Evolutionary conservation across 2,888 invertebrate genomes (phyloP), one percentile per base, ranked within the genome.

Genomic region (Drosophila mimetica): DNA sequence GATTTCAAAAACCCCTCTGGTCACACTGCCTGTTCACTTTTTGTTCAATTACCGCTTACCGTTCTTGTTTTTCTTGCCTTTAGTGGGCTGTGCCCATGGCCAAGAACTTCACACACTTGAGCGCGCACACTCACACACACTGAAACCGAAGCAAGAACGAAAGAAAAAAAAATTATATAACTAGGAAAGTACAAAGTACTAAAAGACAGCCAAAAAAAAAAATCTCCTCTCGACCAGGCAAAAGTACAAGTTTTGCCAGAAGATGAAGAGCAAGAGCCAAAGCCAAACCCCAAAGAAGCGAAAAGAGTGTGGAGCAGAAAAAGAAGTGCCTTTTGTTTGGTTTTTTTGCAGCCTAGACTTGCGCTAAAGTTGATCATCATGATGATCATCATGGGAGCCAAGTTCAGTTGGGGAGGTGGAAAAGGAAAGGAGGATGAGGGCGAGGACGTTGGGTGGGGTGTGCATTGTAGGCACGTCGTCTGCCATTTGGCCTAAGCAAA

Each of bases 401-500:
- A 41, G 58, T 60, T 48, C 58, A 54, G 30, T 30, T 52, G 18
- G n/a, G 11, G 28, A 53, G 20, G 37, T 8, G 25, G 46, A 22
- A 16, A n/a, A 16, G 30, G 37, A 39, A 18, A 18, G 54, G 25
- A 28, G 16, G 42, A n/a, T 34, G 25, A 25, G 66, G 32, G 37
- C 13, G 44, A 37, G 67, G 44, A 52, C 41, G 50, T 34, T 54
- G 65, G 54, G 57, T 79, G 74, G 84, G 76, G 60, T 83, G 60
- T 83, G 86, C 76, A 75, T 84, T 83, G 86, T 79, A 79, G 86
- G 57, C 42, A 66, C 51, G 42, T 58, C 54, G 66, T 59, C 61
- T 74, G 84, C 83, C 81, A 85, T 84, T 85, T 85, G 87, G 73
- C 85, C 82, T 85, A 81, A 84, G 81, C 81, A 80, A 75, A 75